These are phyloP conservation scores for Entelurus aequoreus DNA, from an alignment of 2,113 vertebrate species.

Conservation along the genomic window DNA sequence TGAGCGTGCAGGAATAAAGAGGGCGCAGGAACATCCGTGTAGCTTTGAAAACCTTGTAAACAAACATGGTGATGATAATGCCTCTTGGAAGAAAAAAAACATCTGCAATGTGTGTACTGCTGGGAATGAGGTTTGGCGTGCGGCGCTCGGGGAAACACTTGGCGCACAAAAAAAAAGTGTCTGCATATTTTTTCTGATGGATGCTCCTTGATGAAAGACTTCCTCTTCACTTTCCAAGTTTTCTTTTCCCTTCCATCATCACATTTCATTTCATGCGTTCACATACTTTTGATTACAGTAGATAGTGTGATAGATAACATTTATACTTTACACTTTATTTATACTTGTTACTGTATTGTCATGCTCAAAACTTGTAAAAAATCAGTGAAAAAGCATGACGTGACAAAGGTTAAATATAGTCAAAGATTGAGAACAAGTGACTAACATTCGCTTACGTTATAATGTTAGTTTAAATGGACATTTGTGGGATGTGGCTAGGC, in stretches of 20 bases:
- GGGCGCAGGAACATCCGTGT: conserved; percentile 39
- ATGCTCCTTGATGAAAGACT: conserved; percentile 29
- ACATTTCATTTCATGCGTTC: conserved; percentile 40
- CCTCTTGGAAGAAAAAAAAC: conserved; percentile 31
- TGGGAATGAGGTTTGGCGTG: conserved; percentile 29
- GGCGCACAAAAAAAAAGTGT: conserved; percentile 35
- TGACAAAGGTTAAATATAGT: conserved; percentile 51
- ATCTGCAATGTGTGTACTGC: conserved; percentile 30
- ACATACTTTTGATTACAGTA: conserved; percentile 63
- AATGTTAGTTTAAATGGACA: conserved; percentile 47
- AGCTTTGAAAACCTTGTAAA: conserved; percentile 58
- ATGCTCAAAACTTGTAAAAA: conserved; percentile 51
- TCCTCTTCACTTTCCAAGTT: conserved; percentile 12
- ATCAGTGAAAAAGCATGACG: conserved; percentile 42
- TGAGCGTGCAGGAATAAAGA: conserved; percentile 14
- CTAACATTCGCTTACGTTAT: conserved; percentile 51
- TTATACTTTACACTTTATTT: conserved; percentile 1
- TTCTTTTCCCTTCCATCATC: conserved; percentile 11
- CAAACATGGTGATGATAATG: conserved; percentile 48
- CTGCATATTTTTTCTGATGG: conserved; percentile 25
- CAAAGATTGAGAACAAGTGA: conserved; percentile 42
- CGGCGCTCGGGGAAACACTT: conserved; percentile 23
- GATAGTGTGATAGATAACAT: conserved; percentile 31
- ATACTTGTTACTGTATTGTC: conserved; percentile 7
- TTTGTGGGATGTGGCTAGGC: conserved; percentile 19